Percentiles rank a stretch among this genome's conserved stretches.
Conservation (phyloP, 2,797 vertebrate genomes). For the Intellagama lesueurii region DNA sequence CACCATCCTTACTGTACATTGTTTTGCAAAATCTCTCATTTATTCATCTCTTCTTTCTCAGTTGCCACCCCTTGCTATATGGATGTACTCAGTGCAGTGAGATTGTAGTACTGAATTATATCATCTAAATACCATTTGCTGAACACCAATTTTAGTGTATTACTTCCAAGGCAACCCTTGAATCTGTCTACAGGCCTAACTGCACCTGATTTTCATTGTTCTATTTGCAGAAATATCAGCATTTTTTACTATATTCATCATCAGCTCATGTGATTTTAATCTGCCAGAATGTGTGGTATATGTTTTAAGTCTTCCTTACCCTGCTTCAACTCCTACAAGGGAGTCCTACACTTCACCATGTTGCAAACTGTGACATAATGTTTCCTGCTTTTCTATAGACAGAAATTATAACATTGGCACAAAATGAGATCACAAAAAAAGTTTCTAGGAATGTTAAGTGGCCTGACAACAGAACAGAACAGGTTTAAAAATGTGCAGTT, state of each 20-base stretch:
- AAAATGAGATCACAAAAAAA: no score
- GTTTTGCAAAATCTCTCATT: constrained; percentile 33
- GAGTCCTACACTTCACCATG: not conserved
- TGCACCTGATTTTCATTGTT: not conserved
- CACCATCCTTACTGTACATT: not conserved
- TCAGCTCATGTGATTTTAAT: not conserved
- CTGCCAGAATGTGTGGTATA: not conserved
- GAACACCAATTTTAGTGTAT: constrained; percentile 16
- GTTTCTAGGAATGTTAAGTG: no score
- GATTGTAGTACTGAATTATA: constrained; percentile 42
- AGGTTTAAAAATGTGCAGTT: no score
- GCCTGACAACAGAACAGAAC: not conserved
- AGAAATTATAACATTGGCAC: no score
- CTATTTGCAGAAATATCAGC: not conserved
- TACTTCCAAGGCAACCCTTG: constrained; percentile 3
- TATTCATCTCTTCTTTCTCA: constrained; percentile 7
- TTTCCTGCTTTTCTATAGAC: not conserved
- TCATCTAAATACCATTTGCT: constrained; percentile 16
- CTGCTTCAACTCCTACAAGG: not conserved
- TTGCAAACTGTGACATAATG: not conserved
- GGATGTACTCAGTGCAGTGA: constrained; percentile 15
- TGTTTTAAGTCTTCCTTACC: not conserved
- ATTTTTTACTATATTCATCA: not conserved
- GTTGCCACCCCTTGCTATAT: not conserved
- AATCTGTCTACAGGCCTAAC: not conserved